Evolutionary conservation across 2,113 vertebrate genomes (phyloP).

Genomic region (Mixornis gularis): DNA sequence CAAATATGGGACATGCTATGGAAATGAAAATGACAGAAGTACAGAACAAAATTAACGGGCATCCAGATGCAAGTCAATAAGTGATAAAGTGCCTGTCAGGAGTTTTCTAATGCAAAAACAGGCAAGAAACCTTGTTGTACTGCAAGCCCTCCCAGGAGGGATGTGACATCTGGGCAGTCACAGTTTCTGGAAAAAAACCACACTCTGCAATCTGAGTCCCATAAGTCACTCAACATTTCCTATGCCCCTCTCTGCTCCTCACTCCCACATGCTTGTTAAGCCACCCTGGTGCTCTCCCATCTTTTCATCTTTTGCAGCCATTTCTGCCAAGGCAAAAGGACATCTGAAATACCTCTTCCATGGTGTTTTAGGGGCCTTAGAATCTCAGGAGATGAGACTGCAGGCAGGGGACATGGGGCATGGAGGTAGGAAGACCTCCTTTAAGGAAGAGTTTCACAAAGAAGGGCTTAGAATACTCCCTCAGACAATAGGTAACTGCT

Average conservation of each 20-base stretch:
- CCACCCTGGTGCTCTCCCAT: neutral
- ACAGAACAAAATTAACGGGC: neutral
- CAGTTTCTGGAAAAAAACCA: neutral
- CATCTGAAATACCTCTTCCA: neutral
- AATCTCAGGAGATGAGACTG: neutral
- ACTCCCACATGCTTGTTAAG: neutral
- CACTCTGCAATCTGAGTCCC: neutral
- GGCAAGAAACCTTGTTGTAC: neutral
- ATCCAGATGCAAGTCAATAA: neutral
- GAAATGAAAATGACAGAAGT: neutral
- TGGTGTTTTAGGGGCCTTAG: neutral
- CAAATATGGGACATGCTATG: neutral
- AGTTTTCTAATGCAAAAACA: neutral
- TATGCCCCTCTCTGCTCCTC: neutral
- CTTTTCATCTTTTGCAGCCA: neutral
- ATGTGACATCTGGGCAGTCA: neutral
- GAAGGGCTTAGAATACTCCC: neutral
- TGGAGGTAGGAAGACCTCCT: neutral
- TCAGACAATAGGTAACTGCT: neutral
- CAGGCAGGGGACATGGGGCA: neutral
- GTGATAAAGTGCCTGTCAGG: neutral
- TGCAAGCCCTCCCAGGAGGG: neutral
- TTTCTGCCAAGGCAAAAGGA: neutral
- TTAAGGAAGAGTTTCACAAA: neutral
- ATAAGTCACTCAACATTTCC: neutral